Percentiles rank a stretch among this genome's conserved stretches.
phyloP scores from a whole-genome alignment of 1,140 invertebrate species.

The Drosophila ironensis region DNA sequence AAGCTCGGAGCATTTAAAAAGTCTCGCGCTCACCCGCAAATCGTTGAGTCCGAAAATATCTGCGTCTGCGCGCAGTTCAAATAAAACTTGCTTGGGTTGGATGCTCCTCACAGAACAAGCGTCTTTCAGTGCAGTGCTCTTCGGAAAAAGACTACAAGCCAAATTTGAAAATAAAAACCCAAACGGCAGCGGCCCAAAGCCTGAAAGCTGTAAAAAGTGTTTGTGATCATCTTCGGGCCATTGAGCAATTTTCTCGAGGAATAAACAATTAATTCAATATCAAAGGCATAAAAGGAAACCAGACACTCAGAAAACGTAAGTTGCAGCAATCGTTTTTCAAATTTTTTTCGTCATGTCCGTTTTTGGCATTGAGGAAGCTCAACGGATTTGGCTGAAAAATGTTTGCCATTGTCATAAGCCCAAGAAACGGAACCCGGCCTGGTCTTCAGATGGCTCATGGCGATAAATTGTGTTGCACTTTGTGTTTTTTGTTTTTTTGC shows the following conservation, averaged over 20 bases:
- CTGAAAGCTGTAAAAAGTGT: constrained; percentile 10
- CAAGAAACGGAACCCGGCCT: constrained; percentile 48
- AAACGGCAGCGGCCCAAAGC: constrained; percentile 24
- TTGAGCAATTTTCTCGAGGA: constrained; percentile 45
- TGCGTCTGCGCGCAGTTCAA: constrained; percentile 75
- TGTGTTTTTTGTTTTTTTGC: constrained; percentile 3
- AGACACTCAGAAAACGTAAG: constrained; percentile 49
- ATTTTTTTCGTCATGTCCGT: constrained; percentile 28
- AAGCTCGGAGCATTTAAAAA: constrained; percentile 56
- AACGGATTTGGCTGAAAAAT: constrained; percentile 24
- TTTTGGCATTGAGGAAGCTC: constrained; percentile 66
- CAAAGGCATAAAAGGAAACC: constrained; percentile 58
- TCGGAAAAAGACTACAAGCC: constrained; percentile 21
- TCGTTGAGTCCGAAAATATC: constrained; percentile 67
- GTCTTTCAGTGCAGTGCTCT: constrained; percentile 21
- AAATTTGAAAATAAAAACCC: not conserved
- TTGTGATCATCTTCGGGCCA: constrained; percentile 12
- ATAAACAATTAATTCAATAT: constrained; percentile 41
- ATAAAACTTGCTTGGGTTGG: too few species aligned
- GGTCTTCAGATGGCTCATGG: constrained; percentile 46
- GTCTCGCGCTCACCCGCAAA: constrained; percentile 43
- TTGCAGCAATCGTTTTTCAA: constrained; percentile 32
- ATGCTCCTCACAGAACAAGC: not conserved
- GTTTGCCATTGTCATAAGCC: constrained; percentile 53
- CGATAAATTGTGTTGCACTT: constrained; percentile 40